Conservation (phyloP, 2,113 vertebrate species). For the Brachyhypopomus gauderio region DNA sequence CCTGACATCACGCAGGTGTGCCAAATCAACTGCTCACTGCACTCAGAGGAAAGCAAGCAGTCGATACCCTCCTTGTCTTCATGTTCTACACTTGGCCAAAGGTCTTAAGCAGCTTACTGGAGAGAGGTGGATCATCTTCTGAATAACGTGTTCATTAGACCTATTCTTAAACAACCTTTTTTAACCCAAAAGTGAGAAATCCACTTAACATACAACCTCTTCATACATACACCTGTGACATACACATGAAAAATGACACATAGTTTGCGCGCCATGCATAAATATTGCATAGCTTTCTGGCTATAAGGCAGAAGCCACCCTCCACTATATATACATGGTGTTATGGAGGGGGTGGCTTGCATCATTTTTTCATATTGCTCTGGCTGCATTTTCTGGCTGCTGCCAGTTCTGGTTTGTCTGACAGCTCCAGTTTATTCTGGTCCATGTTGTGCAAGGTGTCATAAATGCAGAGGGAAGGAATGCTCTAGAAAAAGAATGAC, state of each 20-base stretch:
- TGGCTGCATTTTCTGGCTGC: slow-evolving; percentile 21
- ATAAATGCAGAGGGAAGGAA: slow-evolving; percentile 21
- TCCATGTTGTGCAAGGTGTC: slow-evolving; percentile 8
- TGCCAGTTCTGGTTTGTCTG: slow-evolving; percentile 39
- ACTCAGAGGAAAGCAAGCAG: slow-evolving; percentile 48
- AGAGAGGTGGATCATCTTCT: not conserved
- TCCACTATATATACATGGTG: slow-evolving; percentile 6
- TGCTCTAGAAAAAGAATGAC: not conserved
- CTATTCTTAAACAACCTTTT: not conserved
- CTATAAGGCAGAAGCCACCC: not conserved
- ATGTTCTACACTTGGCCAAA: slow-evolving; percentile 21
- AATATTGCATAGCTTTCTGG: not conserved
- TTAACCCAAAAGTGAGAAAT: not conserved
- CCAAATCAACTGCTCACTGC: slow-evolving; percentile 56
- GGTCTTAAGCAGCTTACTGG: slow-evolving; percentile 23
- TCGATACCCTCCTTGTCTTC: slow-evolving; percentile 44
- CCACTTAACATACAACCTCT: not conserved
- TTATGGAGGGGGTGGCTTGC: slow-evolving; percentile 23
- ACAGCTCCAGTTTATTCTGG: slow-evolving; percentile 40
- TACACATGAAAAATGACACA: not conserved
- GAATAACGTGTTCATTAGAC: not conserved
- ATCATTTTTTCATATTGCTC: slow-evolving; percentile 16
- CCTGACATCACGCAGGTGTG: slow-evolving; percentile 59
- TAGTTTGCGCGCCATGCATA: not conserved
- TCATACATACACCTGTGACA: not conserved